Evolutionary conservation across 2,113 vertebrate species (phyloP), one percentile per base, ranked within the genome.

Genomic region (Zingel zingel): DNA sequence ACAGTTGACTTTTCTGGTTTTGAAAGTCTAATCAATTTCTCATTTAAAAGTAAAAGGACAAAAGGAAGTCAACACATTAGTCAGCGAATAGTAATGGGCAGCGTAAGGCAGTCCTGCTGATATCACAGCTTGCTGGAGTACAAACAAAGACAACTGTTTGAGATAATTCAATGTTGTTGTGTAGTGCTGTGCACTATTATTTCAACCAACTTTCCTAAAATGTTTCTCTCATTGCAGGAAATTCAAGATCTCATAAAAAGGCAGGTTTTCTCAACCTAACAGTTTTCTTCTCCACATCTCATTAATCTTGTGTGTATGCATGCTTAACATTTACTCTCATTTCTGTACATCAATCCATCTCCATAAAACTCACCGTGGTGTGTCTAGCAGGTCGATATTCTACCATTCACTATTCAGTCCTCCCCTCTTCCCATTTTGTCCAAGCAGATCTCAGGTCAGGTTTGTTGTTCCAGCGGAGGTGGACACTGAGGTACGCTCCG

Each of bases 231-330:
- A 50, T 86, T 92, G 58, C 81, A 95, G 95, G 95, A 96, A 79
- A 95, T 96, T 85, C 93, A 95, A 91, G 95, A 94, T 61, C 94
- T 95, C 45, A 59, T 93, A 67, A 95, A 95, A 94, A 94, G 95
- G 95, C 84, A 94, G 59, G 91, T 92, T 57, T 64, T 51, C 3
- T 27, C 15, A 51, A 68, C 53, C 12, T n/a, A 56, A 33, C 30
- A 54, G 14, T 74, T 62, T 70, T 53, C 25, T 47, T 1, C 4
- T 10, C 45, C 18, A 70, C 56, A 57, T 53, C 65, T 53, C 50
- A 50, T 79, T 61, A 16, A 64, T 74, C 15, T 54, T 61, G 19
- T 50, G 33, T 58, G 11, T 48, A 7, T 27, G 25, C 83, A 58
- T 67, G 9, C 56, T 79, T 82, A 9, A 19, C 30, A 43, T 57